A percentile compares a stretch with the other conserved stretches of the same genome.
These are phyloP conservation scores for Cyphomyrmex costatus DNA, from an alignment of 1,140 invertebrate genomes.

Conservation along the genomic window DNA sequence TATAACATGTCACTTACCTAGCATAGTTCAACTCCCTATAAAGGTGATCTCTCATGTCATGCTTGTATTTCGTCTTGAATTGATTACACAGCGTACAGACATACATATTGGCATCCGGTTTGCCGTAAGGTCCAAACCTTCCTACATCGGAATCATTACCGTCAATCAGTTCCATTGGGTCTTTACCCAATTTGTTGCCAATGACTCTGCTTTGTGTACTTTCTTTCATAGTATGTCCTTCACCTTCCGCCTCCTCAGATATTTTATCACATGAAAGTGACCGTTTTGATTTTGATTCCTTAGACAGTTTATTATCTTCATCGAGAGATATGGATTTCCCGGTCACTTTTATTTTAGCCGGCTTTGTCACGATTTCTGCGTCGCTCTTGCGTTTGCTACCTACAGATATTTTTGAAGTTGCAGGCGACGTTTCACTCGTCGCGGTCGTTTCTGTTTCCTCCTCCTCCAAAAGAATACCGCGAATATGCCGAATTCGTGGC, in stretches of 20 bases:
- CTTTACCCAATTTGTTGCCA: conserved; percentile 48
- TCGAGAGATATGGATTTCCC: conserved; percentile 71
- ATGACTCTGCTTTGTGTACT: neutral
- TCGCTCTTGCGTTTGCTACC: conserved; percentile 80
- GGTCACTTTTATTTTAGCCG: conserved; percentile 74
- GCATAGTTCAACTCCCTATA: conserved; percentile 87
- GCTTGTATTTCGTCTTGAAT: conserved; percentile 86
- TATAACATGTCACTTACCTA: conserved; percentile 77
- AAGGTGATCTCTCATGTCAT: conserved; percentile 87
- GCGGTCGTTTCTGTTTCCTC: conserved; percentile 68
- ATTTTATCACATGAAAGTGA: conserved; percentile 60
- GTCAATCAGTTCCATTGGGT: conserved; percentile 39
- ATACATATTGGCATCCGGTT: conserved; percentile 82
- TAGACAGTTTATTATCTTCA: conserved; percentile 64
- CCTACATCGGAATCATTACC: conserved; percentile 58
- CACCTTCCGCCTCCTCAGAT: conserved; percentile 1
- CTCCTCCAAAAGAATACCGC: conserved; percentile 81
- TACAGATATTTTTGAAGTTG: neutral
- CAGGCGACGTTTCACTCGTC: conserved; percentile 36
- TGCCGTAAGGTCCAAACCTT: conserved; percentile 83
- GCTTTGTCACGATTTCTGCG: conserved; percentile 67
- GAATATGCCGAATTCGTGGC: conserved; percentile 88
- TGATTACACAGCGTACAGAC: conserved; percentile 87
- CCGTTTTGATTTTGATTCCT: conserved; percentile 75
- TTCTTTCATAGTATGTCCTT: conserved; percentile 47